Percentiles rank a stretch among this genome's conserved stretches.
These are phyloP conservation scores for Lepus timidus DNA, from an alignment of 2,113 vertebrate species.

Conservation along the genomic window DNA sequence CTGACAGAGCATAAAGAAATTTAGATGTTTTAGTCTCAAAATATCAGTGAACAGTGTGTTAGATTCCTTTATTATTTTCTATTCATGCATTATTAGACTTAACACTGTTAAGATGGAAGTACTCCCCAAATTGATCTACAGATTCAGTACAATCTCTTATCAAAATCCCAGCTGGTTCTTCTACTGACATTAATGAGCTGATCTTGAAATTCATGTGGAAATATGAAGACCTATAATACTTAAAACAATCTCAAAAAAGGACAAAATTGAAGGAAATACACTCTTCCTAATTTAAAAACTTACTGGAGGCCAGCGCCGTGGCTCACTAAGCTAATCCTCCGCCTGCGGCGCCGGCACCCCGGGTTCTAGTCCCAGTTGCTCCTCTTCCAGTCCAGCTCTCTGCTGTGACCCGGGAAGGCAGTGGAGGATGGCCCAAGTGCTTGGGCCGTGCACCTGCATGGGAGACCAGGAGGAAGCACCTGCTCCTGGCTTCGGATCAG, in stretches of 20 bases:
- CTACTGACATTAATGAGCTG: constrained; percentile 2
- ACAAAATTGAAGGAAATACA: constrained; percentile 23
- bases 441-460: too few relatives aligned
- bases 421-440: too few relatives aligned
- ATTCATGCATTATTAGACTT: constrained; percentile 6
- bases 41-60: neutral
- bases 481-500: too few relatives aligned
- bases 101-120: neutral
- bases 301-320: neutral
- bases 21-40: constrained; percentile 8
- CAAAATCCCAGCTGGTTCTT: neutral
- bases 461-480: too few relatives aligned
- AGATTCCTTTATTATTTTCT: constrained; percentile 50
- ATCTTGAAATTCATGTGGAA: constrained; percentile 42
- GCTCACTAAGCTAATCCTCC: too few relatives aligned
- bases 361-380: too few relatives aligned
- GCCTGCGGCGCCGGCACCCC: too few relatives aligned
- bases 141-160: neutral
- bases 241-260: constrained; percentile 46
- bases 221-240: neutral
- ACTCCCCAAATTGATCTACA: neutral
- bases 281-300: constrained; percentile 32
- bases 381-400: too few relatives aligned
- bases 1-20: neutral
- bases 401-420: too few relatives aligned